These are phyloP conservation scores for Paralvinella palmiformis DNA, from an alignment of 1,140 invertebrate species.

Conservation along the genomic window DNA sequence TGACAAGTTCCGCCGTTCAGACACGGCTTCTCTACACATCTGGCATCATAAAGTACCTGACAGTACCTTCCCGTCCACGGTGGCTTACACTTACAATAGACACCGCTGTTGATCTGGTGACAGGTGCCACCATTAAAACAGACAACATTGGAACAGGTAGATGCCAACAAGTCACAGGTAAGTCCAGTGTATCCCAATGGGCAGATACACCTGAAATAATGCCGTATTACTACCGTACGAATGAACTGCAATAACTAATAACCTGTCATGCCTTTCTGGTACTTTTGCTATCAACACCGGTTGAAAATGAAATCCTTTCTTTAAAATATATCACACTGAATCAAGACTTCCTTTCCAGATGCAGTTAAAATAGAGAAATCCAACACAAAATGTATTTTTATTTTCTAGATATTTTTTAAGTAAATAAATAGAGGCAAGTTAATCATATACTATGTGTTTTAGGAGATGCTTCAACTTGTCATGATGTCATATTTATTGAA, in stretches of 20 bases:
- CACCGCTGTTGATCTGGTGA: neutral
- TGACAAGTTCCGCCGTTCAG: conserved; percentile 78
- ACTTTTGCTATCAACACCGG: too few species aligned
- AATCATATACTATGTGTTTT: neutral
- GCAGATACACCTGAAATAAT: conserved; percentile 8
- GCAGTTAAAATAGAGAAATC: too few species aligned
- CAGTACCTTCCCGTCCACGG: neutral
- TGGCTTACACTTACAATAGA: neutral
- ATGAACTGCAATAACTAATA: neutral
- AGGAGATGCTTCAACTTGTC: neutral
- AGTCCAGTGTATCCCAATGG: neutral
- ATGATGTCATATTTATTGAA: neutral
- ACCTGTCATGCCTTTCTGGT: too few species aligned
- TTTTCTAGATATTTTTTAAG: too few species aligned
- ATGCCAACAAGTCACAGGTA: neutral
- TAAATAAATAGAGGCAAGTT: too few species aligned
- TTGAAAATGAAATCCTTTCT: too few species aligned
- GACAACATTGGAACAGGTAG: conserved; percentile 9
- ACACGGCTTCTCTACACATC: conserved; percentile 87
- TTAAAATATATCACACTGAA: too few species aligned
- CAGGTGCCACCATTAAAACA: conserved; percentile 21
- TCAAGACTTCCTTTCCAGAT: too few species aligned
- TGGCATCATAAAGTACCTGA: neutral
- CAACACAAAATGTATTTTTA: too few species aligned
- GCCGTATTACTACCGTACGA: neutral